These are phyloP conservation scores for Porites australiensis DNA, from an alignment of 64 coral and sea anemone species.

Conservation along the genomic window DNA sequence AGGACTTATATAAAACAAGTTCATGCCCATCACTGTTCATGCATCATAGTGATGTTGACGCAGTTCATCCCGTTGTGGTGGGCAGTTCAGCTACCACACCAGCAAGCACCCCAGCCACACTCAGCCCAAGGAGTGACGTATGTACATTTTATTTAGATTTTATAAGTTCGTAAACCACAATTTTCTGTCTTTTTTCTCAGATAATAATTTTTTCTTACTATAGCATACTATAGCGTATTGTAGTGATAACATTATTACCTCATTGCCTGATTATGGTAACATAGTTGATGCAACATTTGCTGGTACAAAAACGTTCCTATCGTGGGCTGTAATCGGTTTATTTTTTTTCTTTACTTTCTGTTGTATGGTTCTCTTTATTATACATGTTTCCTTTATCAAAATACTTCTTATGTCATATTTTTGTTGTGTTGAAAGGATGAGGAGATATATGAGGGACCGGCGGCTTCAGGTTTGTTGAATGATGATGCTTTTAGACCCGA, in stretches of 20 bases:
- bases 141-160: not conserved
- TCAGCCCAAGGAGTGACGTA: conserved; percentile 59
- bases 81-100: conserved; percentile 30
- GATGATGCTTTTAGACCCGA: not conserved
- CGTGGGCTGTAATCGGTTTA: too few species aligned
- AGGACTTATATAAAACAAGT: conserved; percentile 37
- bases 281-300: too few species aligned
- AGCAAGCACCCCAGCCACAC: not conserved
- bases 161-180: too few species aligned
- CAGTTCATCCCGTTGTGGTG: not conserved
- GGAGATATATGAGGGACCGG: not conserved
- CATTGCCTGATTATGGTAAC: too few species aligned
- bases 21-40: not conserved
- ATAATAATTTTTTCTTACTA: too few species aligned
- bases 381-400: not conserved
- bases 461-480: not conserved
- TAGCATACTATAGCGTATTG: too few species aligned
- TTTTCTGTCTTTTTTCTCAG: too few species aligned
- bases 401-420: not conserved
- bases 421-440: not conserved
- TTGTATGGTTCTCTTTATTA: too few species aligned
- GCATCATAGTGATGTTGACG: not conserved
- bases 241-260: too few species aligned
- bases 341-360: too few species aligned
- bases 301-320: too few species aligned